Base-by-base conservation (phyloP, 2,113 vertebrate species). In the Lutjanus erythropterus region DNA sequence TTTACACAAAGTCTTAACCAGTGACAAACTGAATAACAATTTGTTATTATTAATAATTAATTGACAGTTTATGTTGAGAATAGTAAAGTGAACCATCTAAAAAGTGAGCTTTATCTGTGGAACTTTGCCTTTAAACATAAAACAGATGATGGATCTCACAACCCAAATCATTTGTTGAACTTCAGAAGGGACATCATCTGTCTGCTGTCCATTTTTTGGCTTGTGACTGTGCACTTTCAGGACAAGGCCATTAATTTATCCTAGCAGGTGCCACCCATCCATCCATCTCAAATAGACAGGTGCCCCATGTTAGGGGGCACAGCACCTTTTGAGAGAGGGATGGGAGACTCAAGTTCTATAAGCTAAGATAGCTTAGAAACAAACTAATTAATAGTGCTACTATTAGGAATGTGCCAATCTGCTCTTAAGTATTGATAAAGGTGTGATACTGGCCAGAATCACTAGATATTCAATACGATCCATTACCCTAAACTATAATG, bases 171-270 rank as follows among this genome's bases (percentile, higher is more conserved):
- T 66, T 49, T 15, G 23, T 52, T 71, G n/a, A 55, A 74, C 56
- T 42, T 69, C 29, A 73, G 16, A 50, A 42, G 2, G 4, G 33
- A 39, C 19, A 3, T 62, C 46, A 66, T 75, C 39, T 7, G 11
- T 84, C 73, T 55, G 56, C 49, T 55, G 44, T 60, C 41, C n/a
- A 49, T 60, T 71, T 66, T 47, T 47, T 76, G 67, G 77, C 47
- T 56, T 44, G 15, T 68, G 44, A 86, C 62, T 69, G 56, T 37
- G 50, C 50, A 78, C 49, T 25, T 33, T 73, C 31, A 56, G 56
- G 47, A 71, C 27, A 68, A 8, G 47, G 15, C 9, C 67, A 80
- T 80, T 50, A 72, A 59, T 76, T 82, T 69, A 50, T 60, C 33
- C 11, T n/a, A 49, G 62, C 65, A 62, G 64, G 73, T 60, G 50